These are phyloP conservation scores for Cecidostiba fungosa DNA, from an alignment of 2,888 invertebrate species.

Conservation along the genomic window DNA sequence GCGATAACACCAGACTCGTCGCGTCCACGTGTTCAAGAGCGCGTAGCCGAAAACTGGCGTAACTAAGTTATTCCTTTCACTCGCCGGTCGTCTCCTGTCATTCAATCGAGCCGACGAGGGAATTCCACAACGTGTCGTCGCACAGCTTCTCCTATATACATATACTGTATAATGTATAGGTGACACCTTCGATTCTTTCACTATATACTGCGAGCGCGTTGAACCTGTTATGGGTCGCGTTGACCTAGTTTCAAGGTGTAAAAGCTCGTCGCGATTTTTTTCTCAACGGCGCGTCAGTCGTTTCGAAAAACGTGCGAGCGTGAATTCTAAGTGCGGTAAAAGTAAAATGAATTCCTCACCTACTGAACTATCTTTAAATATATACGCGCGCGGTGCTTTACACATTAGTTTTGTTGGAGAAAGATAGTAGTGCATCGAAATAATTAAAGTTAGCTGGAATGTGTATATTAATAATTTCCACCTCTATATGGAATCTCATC, in stretches of 20 bases:
- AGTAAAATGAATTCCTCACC: slow-evolving; percentile 53
- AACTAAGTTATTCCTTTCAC: slow-evolving; percentile 58
- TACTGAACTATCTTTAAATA: slow-evolving; percentile 6
- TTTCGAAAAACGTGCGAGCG: background rate
- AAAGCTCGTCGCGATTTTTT: slow-evolving; percentile 37
- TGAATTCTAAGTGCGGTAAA: slow-evolving; percentile 37
- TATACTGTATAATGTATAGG: background rate
- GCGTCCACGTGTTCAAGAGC: slow-evolving; percentile 11
- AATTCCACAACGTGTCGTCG: slow-evolving; percentile 22
- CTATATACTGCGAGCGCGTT: background rate
- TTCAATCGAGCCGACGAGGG: background rate
- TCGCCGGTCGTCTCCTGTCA: slow-evolving; percentile 5
- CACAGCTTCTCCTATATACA: background rate
- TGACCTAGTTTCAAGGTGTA: slow-evolving; percentile 41
- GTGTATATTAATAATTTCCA: too few relatives aligned
- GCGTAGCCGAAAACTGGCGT: slow-evolving; percentile 29
- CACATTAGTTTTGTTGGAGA: too few relatives aligned
- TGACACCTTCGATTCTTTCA: background rate
- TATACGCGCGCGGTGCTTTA: too few relatives aligned
- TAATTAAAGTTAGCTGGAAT: too few relatives aligned
- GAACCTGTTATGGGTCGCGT: slow-evolving; percentile 24
- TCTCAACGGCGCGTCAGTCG: background rate
- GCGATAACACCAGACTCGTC: background rate
- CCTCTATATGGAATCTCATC: too few relatives aligned
- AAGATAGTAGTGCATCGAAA: too few relatives aligned